These are phyloP conservation scores for Drosophila bocqueti DNA, from an alignment of 1,140 invertebrate species.

Conservation along the genomic window DNA sequence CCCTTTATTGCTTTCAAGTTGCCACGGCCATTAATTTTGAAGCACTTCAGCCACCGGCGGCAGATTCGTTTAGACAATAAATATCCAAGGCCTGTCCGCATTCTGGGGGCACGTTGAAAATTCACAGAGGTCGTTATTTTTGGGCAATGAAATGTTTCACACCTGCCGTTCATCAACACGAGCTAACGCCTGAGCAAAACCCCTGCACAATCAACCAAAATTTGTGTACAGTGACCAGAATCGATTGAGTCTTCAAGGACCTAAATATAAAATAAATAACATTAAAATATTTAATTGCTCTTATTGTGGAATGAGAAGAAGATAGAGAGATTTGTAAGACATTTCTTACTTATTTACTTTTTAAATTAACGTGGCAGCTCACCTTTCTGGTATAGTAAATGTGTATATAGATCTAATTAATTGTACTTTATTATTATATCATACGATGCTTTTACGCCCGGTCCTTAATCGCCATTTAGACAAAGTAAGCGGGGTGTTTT, in stretches of 20 bases:
- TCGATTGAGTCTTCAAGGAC: not conserved
- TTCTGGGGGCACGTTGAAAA: constrained; percentile 32
- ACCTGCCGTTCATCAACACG: constrained; percentile 44
- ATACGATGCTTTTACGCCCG: constrained; percentile 3
- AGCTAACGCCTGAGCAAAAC: not conserved
- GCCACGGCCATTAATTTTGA: constrained; percentile 55
- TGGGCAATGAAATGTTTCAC: constrained; percentile 57
- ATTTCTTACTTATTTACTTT: not conserved
- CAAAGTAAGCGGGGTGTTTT: not conserved
- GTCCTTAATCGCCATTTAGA: constrained; percentile 10
- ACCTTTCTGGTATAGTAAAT: not conserved
- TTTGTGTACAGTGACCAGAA: constrained; percentile 11
- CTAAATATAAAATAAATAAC: not conserved
- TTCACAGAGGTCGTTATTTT: constrained; percentile 52
- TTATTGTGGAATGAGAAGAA: not conserved
- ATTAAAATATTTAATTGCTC: not conserved
- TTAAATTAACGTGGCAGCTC: not conserved
- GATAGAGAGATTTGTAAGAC: not conserved
- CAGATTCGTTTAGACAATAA: constrained; percentile 63
- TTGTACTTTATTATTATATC: constrained; percentile 12
- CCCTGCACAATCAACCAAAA: not conserved
- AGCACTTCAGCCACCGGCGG: constrained; percentile 33
- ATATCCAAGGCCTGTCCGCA: constrained; percentile 38
- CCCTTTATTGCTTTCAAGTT: constrained; percentile 53
- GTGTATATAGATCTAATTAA: constrained; percentile 5